These are phyloP conservation scores for Colostygia pectinataria DNA, from an alignment of 2,888 invertebrate species.

Conservation along the genomic window DNA sequence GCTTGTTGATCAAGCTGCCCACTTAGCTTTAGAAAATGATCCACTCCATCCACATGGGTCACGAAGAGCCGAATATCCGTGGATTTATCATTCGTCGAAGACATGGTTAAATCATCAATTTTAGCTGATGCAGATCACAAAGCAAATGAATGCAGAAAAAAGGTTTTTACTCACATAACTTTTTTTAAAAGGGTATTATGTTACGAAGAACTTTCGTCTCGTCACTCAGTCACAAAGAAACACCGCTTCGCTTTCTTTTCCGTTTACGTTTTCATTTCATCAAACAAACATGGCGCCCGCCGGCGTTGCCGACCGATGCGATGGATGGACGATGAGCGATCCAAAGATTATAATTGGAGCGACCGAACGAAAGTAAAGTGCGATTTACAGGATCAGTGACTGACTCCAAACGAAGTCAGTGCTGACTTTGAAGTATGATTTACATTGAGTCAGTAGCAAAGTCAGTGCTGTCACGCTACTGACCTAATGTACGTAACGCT, in stretches of 20 bases:
- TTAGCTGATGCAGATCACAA: conserved; percentile 26
- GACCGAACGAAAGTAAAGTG: conserved; percentile 3
- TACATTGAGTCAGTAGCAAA: too few relatives aligned
- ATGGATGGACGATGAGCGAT: too few relatives aligned
- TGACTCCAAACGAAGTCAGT: too few relatives aligned
- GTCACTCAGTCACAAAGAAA: conserved; percentile 57
- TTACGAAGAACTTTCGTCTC: too few relatives aligned
- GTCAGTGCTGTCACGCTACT: too few relatives aligned
- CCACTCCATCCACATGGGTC: conserved; percentile 87
- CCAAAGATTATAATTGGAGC: too few relatives aligned
- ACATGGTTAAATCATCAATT: conserved; percentile 51
- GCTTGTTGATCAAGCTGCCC: conserved; percentile 86
- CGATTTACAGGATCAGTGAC: too few relatives aligned
- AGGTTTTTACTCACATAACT: conserved; percentile 57
- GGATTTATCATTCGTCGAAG: conserved; percentile 58
- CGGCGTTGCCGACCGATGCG: too few relatives aligned
- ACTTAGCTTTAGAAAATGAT: conserved; percentile 87
- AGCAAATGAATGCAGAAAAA: conserved; percentile 26
- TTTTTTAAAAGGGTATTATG: conserved; percentile 42
- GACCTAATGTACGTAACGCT: too few relatives aligned
- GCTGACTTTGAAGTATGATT: too few relatives aligned
- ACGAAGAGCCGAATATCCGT: conserved; percentile 78
- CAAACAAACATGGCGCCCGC: conserved; percentile 68
- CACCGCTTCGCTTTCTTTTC: conserved; percentile 72
- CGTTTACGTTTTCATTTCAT: conserved; percentile 73